Conservation (phyloP, 2,888 invertebrate species). For the Tinea semifulvella region DNA sequence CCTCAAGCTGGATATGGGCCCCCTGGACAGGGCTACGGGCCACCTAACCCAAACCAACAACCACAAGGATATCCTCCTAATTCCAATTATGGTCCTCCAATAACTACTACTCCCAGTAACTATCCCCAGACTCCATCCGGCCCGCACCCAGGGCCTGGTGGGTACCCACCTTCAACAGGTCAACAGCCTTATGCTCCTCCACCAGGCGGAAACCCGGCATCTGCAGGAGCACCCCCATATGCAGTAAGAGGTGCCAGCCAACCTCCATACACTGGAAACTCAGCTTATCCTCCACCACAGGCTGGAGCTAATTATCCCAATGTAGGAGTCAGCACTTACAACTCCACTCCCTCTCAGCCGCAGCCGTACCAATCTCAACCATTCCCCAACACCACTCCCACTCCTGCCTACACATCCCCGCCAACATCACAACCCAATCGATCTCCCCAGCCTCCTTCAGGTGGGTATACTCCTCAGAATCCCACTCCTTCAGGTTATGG, state of each 20-base stretch:
- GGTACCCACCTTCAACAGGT: slow-evolving; percentile 50
- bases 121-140: slow-evolving; percentile 61
- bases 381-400: slow-evolving; percentile 56
- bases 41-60: slow-evolving; percentile 68
- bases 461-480: slow-evolving; percentile 68
- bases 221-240: slow-evolving; percentile 50
- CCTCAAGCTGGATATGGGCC: slow-evolving; percentile 76
- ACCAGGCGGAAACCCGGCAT: slow-evolving; percentile 43
- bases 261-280: slow-evolving; percentile 54
- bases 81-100: slow-evolving; percentile 70
- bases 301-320: slow-evolving; percentile 49
- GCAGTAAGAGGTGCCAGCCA: slow-evolving; percentile 51
- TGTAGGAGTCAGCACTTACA: slow-evolving; percentile 56
- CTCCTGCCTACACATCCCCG: slow-evolving; percentile 64
- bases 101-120: slow-evolving; percentile 64
- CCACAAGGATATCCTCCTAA: slow-evolving; percentile 74
- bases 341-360: slow-evolving; percentile 54
- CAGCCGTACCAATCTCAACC: slow-evolving; percentile 61
- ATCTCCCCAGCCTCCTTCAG: slow-evolving; percentile 65
- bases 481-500: slow-evolving; percentile 67
- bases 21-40: slow-evolving; percentile 69
- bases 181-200: slow-evolving; percentile 61
- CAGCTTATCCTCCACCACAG: slow-evolving; percentile 55
- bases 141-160: slow-evolving; percentile 49
- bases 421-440: slow-evolving; percentile 59